Percentiles rank a stretch among this genome's conserved stretches.
Conservation (phyloP, 2,888 invertebrate species). For the Cistogaster globosa region DNA sequence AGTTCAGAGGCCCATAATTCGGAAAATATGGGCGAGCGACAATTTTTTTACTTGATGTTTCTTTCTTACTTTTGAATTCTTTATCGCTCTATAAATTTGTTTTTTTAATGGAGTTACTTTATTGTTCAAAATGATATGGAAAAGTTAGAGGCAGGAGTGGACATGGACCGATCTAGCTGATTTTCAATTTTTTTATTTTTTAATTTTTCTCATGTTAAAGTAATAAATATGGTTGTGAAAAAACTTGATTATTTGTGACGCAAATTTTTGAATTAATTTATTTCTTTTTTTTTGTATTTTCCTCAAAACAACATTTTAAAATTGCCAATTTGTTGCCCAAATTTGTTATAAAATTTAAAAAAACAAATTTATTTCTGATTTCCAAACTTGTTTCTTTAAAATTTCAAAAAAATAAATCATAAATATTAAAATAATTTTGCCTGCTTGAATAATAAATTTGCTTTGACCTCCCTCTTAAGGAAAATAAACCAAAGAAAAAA, state of each 20-base stretch:
- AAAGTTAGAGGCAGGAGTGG: too few species aligned
- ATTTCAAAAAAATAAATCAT: constrained; percentile 22
- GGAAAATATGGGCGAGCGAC: too few species aligned
- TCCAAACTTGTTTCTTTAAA: constrained; percentile 8
- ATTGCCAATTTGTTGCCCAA: constrained; percentile 26
- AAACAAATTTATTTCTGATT: constrained; percentile 28
- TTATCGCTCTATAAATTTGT: too few species aligned
- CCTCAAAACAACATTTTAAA: not conserved
- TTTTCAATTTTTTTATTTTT: too few species aligned
- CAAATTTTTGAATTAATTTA: not conserved
- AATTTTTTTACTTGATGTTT: too few species aligned
- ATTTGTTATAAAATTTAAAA: constrained; percentile 8
- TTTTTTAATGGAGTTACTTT: too few species aligned
- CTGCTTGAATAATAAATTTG: constrained; percentile 24
- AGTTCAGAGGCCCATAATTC: too few species aligned
- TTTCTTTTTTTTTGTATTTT: not conserved
- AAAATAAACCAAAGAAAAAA: constrained; percentile 10
- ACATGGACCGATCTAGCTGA: too few species aligned
- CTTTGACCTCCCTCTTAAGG: constrained; percentile 33
- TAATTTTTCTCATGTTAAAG: too few species aligned
- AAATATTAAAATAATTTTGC: constrained; percentile 24
- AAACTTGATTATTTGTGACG: not conserved
- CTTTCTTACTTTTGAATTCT: too few species aligned
- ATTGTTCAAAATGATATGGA: too few species aligned
- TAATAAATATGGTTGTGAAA: not conserved